Conservation (phyloP, 2,888 invertebrate species). For the Stegophylla sp. region DNA sequence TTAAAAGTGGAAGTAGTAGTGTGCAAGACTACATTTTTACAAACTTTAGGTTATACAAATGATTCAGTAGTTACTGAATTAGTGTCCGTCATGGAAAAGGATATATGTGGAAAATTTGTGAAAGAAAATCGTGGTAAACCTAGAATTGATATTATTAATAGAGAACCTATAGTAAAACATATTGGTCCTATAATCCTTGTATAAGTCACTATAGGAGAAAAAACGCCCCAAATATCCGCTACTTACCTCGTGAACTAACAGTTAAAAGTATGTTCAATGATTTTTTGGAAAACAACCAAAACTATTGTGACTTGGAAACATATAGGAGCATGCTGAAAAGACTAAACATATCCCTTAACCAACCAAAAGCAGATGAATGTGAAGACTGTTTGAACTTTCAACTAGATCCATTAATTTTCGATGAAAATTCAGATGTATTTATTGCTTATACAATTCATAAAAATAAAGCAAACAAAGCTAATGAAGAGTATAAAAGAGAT, state of each 20-base stretch:
- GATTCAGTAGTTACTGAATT: slow-evolving; percentile 17
- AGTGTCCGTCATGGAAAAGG: background rate
- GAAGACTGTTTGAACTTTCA: background rate
- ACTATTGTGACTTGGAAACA: slow-evolving; percentile 5
- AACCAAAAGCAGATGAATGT: slow-evolving; percentile 12
- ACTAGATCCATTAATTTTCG: background rate
- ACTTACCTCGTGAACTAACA: background rate
- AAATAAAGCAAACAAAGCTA: slow-evolving; percentile 7
- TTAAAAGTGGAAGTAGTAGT: slow-evolving; percentile 7
- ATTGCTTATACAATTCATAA: background rate
- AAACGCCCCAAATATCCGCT: background rate
- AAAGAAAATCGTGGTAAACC: slow-evolving; percentile 3
- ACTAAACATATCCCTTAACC: background rate
- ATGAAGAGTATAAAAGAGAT: background rate
- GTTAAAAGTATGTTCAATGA: background rate
- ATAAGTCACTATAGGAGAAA: slow-evolving; percentile 9
- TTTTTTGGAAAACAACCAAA: background rate
- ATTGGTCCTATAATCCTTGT: background rate
- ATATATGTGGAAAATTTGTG: slow-evolving; percentile 1
- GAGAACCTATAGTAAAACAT: background rate
- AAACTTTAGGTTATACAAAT: slow-evolving; percentile 13
- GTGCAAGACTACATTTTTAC: slow-evolving; percentile 16
- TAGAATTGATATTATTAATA: background rate
- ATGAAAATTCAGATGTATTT: background rate
- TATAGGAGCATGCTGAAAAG: background rate